Evolutionary conservation across 2,113 vertebrate species (phyloP), one percentile per base, ranked within the genome.

Genomic region (Crypturellus undulatus): DNA sequence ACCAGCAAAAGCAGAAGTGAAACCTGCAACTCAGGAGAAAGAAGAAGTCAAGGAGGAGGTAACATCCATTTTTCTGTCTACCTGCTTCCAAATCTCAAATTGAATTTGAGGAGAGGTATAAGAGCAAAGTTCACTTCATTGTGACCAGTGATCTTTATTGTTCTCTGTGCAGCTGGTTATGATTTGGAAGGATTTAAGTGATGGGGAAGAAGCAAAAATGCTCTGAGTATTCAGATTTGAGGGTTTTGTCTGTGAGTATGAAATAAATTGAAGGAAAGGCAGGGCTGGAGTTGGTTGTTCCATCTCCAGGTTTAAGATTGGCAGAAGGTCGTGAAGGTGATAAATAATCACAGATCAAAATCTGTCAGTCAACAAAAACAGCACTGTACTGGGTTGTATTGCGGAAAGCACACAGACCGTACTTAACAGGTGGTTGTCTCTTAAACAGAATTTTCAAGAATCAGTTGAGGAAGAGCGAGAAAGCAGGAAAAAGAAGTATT

Each of bases 381-480:
- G n/a, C 52, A 47, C 26, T 36, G 24, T 25, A 10, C 47, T 45
- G 2, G 12, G 7, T 21, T 47, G 7, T 43, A 8, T 26, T 84
- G 67, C 1, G 0, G 34, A 68, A n/a, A 19, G 12, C 21, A 18
- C 28, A 11, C 13, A 21, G 15, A 43, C 24, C 0, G 2, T 77
- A 3, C 52, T 84, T 78, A 77, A 24, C 91, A 73, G 62, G 90
- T 77, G 78, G 70, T 24, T 93, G 47, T 90, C 82, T 95, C n/a
- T 94, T 81, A 91, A 98, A n/a, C 96, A 99, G 95, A 96, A 95
- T 97, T 98, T 98, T 94, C 98, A 98, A 94, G 98, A 98, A 47
- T 96, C 97, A 40, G 97, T 97, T 94, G 99, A 99, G 84, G 99
- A 99, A 76, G 99, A 99, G 45, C 95, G 98, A 94, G 99, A 99